phyloP scores from a whole-genome alignment of 1,140 invertebrate species.

The Eueides isabella region DNA sequence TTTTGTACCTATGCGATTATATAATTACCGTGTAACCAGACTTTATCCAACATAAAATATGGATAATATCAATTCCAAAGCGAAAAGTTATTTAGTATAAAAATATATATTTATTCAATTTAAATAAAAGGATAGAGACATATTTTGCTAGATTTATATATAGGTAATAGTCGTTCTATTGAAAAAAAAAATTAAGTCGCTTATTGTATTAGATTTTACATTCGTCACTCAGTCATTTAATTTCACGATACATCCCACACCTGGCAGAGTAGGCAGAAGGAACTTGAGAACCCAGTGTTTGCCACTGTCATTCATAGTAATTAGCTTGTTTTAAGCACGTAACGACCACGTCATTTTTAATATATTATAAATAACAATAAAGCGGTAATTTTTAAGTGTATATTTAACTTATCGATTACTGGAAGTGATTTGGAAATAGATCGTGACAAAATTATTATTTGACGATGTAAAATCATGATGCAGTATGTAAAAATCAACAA shows the following conservation, averaged over 20 bases:
- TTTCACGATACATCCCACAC: no score
- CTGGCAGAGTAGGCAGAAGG: no score
- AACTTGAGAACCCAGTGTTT: no score
- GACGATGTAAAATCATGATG: not conserved
- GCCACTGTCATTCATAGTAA: not conserved
- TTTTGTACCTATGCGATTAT: conserved; percentile 8
- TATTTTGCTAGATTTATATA: no score
- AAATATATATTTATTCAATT: not conserved
- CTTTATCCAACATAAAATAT: not conserved
- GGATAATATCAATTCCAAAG: not conserved
- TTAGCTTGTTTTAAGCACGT: no score
- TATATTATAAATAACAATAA: not conserved
- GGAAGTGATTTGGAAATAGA: not conserved
- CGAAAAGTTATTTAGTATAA: not conserved
- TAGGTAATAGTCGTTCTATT: no score
- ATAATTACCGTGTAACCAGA: conserved; percentile 5
- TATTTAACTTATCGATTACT: not conserved
- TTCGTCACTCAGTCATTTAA: no score
- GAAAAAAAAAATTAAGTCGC: no score
- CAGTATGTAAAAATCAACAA: conserved; percentile 10
- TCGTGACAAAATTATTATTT: conserved; percentile 4
- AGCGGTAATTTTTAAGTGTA: not conserved
- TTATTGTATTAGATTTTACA: no score
- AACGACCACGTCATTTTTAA: not conserved
- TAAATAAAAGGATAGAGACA: no score